phyloP scores from a whole-genome alignment of 1,140 invertebrate genomes.

The Pogonomyrmex barbatus region DNA sequence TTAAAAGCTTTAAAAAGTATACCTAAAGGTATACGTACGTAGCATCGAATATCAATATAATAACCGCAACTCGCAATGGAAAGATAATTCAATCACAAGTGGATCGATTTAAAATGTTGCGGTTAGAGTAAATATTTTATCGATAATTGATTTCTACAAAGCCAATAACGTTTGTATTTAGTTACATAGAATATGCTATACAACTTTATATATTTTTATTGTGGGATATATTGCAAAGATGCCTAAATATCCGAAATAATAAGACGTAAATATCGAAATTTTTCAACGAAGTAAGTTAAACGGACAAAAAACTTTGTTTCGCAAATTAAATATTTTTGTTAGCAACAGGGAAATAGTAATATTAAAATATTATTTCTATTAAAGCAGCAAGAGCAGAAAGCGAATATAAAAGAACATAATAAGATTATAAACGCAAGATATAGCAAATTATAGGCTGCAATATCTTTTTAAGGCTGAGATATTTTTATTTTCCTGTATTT shows the following conservation, averaged over 20 bases:
- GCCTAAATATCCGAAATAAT: background rate
- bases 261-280: background rate
- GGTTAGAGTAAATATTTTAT: background rate
- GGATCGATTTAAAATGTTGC: background rate
- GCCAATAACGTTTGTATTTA: background rate
- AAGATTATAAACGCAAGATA: background rate
- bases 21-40: conserved; percentile 19
- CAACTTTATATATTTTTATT: background rate
- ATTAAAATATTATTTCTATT: conserved; percentile 4
- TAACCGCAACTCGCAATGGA: background rate
- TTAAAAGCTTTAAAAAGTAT: no score
- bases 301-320: background rate
- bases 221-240: background rate
- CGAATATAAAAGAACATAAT: conserved; percentile 13
- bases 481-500: background rate
- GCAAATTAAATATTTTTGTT: background rate
- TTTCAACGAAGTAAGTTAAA: background rate
- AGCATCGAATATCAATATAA: conserved; percentile 6
- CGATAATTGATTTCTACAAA: background rate
- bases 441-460: background rate
- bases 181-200: background rate
- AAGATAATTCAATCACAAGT: conserved; percentile 11
- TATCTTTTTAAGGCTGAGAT: background rate
- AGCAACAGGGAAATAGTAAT: background rate
- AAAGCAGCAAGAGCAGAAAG: background rate